Conservation (phyloP, 2,113 vertebrate species). For the Lampris megalopsis region DNA sequence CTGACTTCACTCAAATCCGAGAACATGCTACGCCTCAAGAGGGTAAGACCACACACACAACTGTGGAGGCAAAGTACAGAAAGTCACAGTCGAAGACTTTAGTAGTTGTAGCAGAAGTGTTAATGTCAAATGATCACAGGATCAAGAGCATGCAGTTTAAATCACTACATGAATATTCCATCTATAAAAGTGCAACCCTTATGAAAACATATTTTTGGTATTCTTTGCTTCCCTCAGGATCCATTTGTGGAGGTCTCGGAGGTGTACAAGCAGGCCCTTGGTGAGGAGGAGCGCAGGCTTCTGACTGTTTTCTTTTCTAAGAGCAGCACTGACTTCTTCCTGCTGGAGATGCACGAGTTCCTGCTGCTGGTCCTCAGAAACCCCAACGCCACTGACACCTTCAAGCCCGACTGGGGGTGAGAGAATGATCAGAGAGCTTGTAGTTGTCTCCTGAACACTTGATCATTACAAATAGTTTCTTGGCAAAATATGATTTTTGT, state of each 20-base stretch:
- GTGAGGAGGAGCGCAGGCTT: conserved; percentile 62
- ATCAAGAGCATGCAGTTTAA: too few species aligned
- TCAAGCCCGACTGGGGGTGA: conserved; percentile 87
- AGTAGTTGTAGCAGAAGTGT: too few species aligned
- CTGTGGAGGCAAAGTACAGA: neutral
- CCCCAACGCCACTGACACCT: conserved; percentile 67
- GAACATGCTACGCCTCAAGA: conserved; percentile 87
- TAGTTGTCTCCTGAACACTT: neutral
- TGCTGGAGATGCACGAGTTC: conserved; percentile 93
- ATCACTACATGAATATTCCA: neutral
- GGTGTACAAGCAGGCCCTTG: conserved; percentile 81
- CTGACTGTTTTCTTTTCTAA: conserved; percentile 86
- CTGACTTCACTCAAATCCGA: conserved; percentile 90
- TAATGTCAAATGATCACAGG: too few species aligned
- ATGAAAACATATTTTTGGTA: neutral
- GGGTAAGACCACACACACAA: conserved; percentile 73
- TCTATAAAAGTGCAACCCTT: neutral
- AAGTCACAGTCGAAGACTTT: neutral
- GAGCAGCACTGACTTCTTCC: conserved; percentile 84
- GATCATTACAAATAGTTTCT: too few species aligned
- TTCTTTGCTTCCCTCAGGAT: conserved; percentile 81
- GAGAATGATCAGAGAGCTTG: neutral
- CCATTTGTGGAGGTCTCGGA: conserved; percentile 84
- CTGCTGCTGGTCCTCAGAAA: conserved; percentile 85
- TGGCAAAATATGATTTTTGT: too few species aligned